phyloP scores from a whole-genome alignment of 1,140 invertebrate species.

The Drosophila varians region DNA sequence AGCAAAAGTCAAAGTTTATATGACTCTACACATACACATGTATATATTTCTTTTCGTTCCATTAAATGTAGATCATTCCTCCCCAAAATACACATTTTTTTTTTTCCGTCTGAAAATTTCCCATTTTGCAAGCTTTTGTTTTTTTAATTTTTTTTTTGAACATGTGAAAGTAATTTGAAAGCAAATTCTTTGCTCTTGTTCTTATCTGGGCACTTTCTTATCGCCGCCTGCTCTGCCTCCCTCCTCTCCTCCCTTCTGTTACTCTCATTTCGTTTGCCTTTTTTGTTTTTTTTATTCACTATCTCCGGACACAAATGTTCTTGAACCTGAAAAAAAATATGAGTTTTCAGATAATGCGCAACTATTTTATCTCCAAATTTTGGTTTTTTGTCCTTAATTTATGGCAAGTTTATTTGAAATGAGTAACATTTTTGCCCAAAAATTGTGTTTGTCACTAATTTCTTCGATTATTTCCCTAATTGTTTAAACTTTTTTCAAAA shows the following conservation, averaged over 20 bases:
- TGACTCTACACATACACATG: too few relatives aligned
- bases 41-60: too few relatives aligned
- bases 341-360: neutral
- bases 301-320: conserved; percentile 31
- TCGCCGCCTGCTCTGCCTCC: conserved; percentile 3
- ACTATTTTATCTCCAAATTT: neutral
- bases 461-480: too few relatives aligned
- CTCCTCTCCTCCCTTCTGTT: neutral
- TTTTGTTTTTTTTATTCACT: neutral
- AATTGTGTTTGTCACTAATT: too few relatives aligned
- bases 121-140: neutral
- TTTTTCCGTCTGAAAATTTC: conserved; percentile 1
- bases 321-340: conserved; percentile 31
- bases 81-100: neutral
- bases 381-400: neutral
- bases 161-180: conserved; percentile 48
- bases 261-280: neutral
- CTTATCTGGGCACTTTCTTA: conserved; percentile 35
- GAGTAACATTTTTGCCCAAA: neutral
- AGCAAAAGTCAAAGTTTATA: conserved; percentile 35
- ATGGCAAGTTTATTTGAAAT: neutral
- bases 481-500: too few relatives aligned
- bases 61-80: conserved; percentile 20
- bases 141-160: neutral
- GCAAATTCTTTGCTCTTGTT: conserved; percentile 35